Evolutionary conservation across 2,113 vertebrate genomes (phyloP), one percentile per base, ranked within the genome.

Genomic region (Chaetodon auriga): DNA sequence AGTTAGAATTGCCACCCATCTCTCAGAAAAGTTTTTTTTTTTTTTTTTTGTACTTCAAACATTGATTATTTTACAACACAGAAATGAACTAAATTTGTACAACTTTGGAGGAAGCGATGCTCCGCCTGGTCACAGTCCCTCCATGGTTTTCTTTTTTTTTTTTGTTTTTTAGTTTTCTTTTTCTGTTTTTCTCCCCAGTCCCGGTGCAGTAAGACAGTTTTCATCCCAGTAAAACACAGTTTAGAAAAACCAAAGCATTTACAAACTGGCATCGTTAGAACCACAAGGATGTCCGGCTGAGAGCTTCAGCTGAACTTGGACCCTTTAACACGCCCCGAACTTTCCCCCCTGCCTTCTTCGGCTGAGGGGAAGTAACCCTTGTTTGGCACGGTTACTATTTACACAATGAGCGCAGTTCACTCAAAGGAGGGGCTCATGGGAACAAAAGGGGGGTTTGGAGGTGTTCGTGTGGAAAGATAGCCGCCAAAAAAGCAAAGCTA

Each of bases 381-480:
- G 81, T 89, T 96, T 96, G 96, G 95, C 95, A 96, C 95, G 84
- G 89, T 92, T 93, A 30, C 30, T 30, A 94, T 93, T 74, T 84
- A 91, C 89, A 90, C 85, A 81, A 90, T 92, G 78, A 94, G 88
- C 88, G 92, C 88, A 88, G 87, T 90, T 92, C 85, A 85, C 86
- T 80, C 75, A 57, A 72, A 90, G 86, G 49, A 81, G 70, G 54
- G 77, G 79, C 79, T 88, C 75, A 77, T 84, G 93, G 81, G 96
- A 96, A 96, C 93, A 95, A 63, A 83, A 88, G 64, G 92, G 95
- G 94, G 95, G 94, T 30, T 94, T 95, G 66, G 76, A 93, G 95
- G 74, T 93, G 96, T 95, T 96, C 92, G 92, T 96, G 94, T 95
- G 94, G 94, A 96, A 96, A 96, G 94, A 95, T 94, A 95, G 94